Conservation (phyloP, 2,113 vertebrate species). For the Bucco capensis region DNA sequence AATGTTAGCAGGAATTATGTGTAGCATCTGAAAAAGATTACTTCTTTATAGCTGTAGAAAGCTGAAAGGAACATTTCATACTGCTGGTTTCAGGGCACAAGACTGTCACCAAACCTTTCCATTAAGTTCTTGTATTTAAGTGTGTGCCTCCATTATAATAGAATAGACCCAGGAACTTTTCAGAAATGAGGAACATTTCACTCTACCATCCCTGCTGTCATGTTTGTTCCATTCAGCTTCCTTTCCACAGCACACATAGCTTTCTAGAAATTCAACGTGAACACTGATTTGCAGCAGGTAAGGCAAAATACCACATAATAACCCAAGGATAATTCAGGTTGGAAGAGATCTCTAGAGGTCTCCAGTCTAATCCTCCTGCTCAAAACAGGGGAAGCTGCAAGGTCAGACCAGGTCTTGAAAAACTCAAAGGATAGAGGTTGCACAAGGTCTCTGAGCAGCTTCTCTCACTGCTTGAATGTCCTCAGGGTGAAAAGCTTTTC, state of each 20-base stretch:
- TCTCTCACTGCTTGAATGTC: background rate
- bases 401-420: background rate
- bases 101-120: background rate
- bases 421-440: background rate
- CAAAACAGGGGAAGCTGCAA: background rate
- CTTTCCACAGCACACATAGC: background rate
- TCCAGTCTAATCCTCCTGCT: background rate
- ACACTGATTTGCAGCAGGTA: background rate
- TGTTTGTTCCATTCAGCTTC: background rate
- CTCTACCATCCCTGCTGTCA: background rate
- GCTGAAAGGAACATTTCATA: background rate
- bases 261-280: background rate
- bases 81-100: background rate
- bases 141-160: background rate
- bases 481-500: background rate
- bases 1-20: constrained; percentile 30
- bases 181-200: background rate
- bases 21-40: background rate
- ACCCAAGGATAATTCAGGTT: background rate
- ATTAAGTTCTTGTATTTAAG: background rate
- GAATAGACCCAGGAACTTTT: background rate
- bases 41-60: background rate
- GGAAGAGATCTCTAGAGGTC: background rate
- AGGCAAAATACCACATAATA: background rate
- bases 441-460: background rate